phyloP scores from a whole-genome alignment of 2,888 invertebrate species.

The Odontocerum albicorne region DNA sequence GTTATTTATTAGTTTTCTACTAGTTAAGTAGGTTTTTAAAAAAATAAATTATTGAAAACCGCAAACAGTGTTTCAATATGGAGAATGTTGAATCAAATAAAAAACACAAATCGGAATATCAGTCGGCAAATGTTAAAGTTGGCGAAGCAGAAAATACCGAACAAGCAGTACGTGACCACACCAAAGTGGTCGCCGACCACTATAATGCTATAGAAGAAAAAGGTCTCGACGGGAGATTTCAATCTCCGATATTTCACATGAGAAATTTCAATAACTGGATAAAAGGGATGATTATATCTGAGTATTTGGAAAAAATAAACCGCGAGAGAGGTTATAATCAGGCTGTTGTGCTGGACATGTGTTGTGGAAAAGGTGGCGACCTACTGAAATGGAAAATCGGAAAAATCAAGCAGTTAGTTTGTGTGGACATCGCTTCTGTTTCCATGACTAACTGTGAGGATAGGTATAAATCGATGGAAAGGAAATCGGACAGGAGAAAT shows the following conservation, averaged over 20 bases:
- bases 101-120: too few relatives aligned
- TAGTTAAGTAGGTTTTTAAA: too few relatives aligned
- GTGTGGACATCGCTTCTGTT: conserved; percentile 91
- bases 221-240: conserved; percentile 76
- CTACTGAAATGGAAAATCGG: conserved; percentile 93
- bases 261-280: conserved; percentile 99
- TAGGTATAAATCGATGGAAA: conserved; percentile 74
- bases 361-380: conserved; percentile 99
- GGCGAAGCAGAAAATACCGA: too few relatives aligned
- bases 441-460: conserved; percentile 89
- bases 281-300: conserved; percentile 92
- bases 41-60: too few relatives aligned
- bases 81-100: too few relatives aligned
- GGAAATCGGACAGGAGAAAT: conserved; percentile 39
- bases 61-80: too few relatives aligned
- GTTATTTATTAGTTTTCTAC: too few relatives aligned
- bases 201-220: conserved; percentile 89
- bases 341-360: conserved; percentile 85
- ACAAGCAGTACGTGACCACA: too few relatives aligned
- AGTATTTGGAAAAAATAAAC: conserved; percentile 69
- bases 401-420: conserved; percentile 78
- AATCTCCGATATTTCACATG: conserved; percentile 90
- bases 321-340: conserved; percentile 66
- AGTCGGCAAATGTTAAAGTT: too few relatives aligned
- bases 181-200: conserved; percentile 81